Conservation (phyloP, 2,113 vertebrate genomes). For the Otolemur garnettii region DNA sequence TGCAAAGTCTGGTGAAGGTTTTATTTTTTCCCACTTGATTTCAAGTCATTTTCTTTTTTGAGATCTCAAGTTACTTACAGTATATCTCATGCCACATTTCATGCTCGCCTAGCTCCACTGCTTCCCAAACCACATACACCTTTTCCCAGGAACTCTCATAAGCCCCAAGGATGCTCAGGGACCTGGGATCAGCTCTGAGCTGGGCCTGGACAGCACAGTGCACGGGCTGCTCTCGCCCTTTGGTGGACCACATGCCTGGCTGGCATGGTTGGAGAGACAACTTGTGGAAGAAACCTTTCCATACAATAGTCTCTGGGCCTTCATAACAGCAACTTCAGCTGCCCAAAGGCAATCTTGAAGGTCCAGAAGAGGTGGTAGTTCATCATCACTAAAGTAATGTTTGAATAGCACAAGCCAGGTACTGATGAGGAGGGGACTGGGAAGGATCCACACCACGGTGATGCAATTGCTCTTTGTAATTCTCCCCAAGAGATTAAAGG, state of each 20-base stretch:
- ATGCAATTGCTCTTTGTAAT: background rate
- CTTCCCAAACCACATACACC: background rate
- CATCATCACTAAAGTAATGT: background rate
- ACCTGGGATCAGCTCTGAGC: background rate
- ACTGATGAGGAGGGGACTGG: background rate
- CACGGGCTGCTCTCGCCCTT: background rate
- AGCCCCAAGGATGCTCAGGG: background rate
- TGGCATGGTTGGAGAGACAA: background rate
- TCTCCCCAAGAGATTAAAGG: background rate
- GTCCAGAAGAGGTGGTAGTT: background rate
- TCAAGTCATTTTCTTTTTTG: slow-evolving; percentile 59
- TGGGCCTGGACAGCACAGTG: background rate
- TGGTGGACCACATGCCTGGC: background rate
- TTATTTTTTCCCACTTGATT: slow-evolving; percentile 38
- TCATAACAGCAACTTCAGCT: background rate
- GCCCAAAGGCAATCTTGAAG: background rate
- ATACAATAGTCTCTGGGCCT: background rate
- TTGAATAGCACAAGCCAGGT: background rate
- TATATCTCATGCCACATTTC: slow-evolving; percentile 40
- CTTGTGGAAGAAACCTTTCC: background rate
- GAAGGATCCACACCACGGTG: background rate
- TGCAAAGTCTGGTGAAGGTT: background rate
- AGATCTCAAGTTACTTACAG: slow-evolving; percentile 49
- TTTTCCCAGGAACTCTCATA: background rate
- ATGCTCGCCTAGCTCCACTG: background rate